Conservation (phyloP, 2,113 vertebrate genomes). For the Phaethon lepturus region DNA sequence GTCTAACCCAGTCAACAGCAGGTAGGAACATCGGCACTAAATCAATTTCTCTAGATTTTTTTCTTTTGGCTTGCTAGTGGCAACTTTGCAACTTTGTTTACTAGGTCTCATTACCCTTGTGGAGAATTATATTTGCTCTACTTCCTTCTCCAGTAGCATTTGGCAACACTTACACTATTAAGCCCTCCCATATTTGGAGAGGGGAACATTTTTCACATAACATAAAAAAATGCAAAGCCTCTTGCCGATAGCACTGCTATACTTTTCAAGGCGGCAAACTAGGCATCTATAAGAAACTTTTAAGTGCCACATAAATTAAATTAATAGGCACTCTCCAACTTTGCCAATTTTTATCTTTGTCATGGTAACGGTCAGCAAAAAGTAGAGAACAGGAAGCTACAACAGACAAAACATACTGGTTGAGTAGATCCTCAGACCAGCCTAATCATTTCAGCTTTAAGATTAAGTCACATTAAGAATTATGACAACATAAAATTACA, state of each 20-base stretch:
- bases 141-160: slow-evolving; percentile 30
- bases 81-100: slow-evolving; percentile 34
- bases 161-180: not conserved
- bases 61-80: not conserved
- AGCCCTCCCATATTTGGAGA: not conserved
- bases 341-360: not conserved
- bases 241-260: not conserved
- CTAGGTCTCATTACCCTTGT: slow-evolving; percentile 20
- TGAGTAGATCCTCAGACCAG: not conserved
- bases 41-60: not conserved
- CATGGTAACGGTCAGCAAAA: not conserved
- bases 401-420: not conserved
- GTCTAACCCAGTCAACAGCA: slow-evolving; percentile 20
- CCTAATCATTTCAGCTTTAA: not conserved
- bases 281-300: not conserved
- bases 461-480: not conserved
- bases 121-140: slow-evolving; percentile 42
- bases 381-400: not conserved
- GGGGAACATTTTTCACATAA: not conserved
- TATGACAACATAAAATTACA: not conserved
- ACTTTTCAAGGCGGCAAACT: not conserved
- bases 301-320: not conserved
- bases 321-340: not conserved
- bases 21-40: not conserved
- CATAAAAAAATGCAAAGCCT: not conserved